Evolutionary conservation across 2,888 invertebrate species (phyloP).

Genomic region (Athrips mouffetella): DNA sequence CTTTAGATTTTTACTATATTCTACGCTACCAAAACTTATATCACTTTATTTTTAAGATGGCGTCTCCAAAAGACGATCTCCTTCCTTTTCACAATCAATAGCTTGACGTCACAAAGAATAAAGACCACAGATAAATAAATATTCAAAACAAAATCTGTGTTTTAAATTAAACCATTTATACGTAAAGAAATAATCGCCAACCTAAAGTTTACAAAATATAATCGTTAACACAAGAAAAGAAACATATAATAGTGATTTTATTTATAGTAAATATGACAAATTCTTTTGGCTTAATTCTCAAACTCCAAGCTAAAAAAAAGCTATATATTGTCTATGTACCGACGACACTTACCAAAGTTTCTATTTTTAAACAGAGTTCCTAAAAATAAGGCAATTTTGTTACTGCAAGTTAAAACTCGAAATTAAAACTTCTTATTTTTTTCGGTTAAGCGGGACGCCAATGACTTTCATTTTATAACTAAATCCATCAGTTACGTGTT

Average conservation of each 20-base stretch:
- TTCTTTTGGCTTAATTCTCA: neutral
- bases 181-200: too few species aligned
- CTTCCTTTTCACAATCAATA: constrained; percentile 69
- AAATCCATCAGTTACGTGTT: too few species aligned
- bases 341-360: neutral
- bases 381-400: neutral
- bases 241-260: too few species aligned
- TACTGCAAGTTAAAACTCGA: neutral
- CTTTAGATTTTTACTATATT: constrained; percentile 70
- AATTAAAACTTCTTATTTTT: too few species aligned
- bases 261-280: too few species aligned
- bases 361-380: neutral
- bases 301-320: neutral
- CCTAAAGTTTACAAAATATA: too few species aligned
- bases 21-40: constrained; percentile 81
- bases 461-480: too few species aligned
- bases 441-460: too few species aligned
- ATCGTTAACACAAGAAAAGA: too few species aligned
- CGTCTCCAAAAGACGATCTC: constrained; percentile 76
- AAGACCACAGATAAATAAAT: too few species aligned
- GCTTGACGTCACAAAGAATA: constrained; percentile 69
- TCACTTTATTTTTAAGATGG: constrained; percentile 79
- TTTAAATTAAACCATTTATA: too few species aligned
- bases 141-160: too few species aligned
- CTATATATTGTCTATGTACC: neutral